Percentiles rank a stretch among this genome's conserved stretches.
phyloP scores from a whole-genome alignment of 2,888 invertebrate species.

The Tipula helvola region DNA sequence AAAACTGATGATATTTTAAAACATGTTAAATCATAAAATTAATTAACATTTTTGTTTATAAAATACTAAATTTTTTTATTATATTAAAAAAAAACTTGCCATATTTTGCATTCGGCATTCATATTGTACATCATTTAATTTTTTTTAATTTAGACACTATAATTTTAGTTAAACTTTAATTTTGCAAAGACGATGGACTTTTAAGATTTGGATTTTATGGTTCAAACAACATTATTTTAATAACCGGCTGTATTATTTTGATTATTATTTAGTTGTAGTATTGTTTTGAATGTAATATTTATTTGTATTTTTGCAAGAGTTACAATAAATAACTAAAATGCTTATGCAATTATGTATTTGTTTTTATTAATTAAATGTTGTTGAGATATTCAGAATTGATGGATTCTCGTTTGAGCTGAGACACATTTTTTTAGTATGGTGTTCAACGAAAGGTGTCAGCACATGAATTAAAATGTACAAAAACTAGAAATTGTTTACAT shows the following conservation, averaged over 20 bases:
- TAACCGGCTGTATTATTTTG: background rate
- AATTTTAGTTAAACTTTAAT: background rate
- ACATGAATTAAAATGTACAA: background rate
- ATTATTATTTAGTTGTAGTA: background rate
- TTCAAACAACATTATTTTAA: background rate
- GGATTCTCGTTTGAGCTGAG: background rate
- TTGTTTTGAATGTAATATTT: background rate
- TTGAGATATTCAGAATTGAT: background rate
- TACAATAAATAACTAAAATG: background rate
- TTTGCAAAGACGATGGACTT: background rate
- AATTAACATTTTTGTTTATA: background rate
- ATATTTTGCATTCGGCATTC: background rate
- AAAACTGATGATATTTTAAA: slow-evolving; percentile 24
- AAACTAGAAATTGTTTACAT: background rate
- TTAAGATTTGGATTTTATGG: background rate
- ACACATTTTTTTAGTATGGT: background rate
- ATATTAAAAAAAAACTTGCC: background rate
- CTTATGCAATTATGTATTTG: background rate
- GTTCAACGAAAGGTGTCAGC: background rate
- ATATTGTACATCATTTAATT: background rate
- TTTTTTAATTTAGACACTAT: background rate
- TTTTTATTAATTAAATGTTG: background rate
- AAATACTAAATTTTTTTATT: background rate
- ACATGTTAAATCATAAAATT: slow-evolving; percentile 16
- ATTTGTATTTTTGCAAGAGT: background rate